Evolutionary conservation across 2,797 vertebrate genomes (phyloP).

Genomic region (Hydrocynus forskahlii): DNA sequence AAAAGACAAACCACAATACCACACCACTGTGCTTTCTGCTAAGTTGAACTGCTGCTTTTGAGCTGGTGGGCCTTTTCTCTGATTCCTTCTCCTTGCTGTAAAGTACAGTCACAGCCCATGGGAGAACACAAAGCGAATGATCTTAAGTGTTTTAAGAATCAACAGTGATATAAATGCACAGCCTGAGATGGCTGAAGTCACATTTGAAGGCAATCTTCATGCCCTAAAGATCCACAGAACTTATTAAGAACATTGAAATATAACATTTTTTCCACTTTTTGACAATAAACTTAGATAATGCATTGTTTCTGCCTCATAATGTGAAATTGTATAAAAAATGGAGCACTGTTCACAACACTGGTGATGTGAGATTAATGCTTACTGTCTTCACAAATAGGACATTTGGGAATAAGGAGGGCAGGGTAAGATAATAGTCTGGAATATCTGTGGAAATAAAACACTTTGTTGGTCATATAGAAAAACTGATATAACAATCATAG

Average conservation of each 20-base stretch:
- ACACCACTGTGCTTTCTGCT: conserved; percentile 11
- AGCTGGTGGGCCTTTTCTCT: conserved; percentile 11
- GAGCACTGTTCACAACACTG: conserved; percentile 17
- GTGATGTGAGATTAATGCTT: conserved; percentile 37
- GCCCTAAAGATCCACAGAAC: conserved; percentile 68
- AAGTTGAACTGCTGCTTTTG: conserved; percentile 16
- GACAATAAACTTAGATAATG: conserved; percentile 68
- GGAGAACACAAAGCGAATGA: conserved; percentile 61
- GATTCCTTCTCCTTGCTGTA: conserved; percentile 43
- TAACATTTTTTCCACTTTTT: conserved; percentile 64
- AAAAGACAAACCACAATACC: conserved; percentile 27
- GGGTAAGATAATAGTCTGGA: neutral
- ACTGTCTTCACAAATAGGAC: conserved; percentile 16
- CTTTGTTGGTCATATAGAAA: conserved; percentile 33
- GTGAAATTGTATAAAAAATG: conserved; percentile 23
- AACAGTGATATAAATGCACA: conserved; percentile 74
- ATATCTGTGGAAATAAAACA: conserved; percentile 18
- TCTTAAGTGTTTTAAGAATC: conserved; percentile 64
- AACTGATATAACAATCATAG: conserved; percentile 26
- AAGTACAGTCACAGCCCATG: conserved; percentile 57
- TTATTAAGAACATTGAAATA: conserved; percentile 71
- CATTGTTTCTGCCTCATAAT: conserved; percentile 58
- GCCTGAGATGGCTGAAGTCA: conserved; percentile 65
- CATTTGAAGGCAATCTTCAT: conserved; percentile 62
- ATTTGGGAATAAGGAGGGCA: conserved; percentile 1